Evolutionary conservation across 2,888 invertebrate species (phyloP), one percentile per base, ranked within the genome.

Genomic region (Drosophila affinis): DNA sequence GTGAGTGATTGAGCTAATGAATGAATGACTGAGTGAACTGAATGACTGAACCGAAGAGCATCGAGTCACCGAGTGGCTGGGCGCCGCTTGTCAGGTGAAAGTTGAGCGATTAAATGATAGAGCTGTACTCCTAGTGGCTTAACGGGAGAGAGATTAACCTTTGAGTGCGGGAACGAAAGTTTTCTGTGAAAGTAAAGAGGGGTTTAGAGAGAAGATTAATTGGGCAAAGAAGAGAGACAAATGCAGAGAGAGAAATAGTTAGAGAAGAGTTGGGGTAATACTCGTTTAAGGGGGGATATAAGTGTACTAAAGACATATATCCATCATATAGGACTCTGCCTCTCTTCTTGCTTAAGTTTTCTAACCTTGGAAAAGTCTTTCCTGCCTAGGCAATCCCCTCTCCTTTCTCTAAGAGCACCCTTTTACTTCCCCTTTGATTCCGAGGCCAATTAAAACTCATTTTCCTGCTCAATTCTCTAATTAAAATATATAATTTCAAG

Each of bases 41-140:
- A n/a, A n/a, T 32, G 32, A n/a, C 49, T 51, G 62, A 62, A 44
- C 10, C 10, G 32, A 45, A 32, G 52, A 67, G 69, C 69, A 46
- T 0, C 34, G 14, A 67, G 56, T 56, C 68, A 67, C 45, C 45
- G 49, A 64, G 39, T 21, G 12, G 14, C 67, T 5, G 4, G 4
- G 24, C 24, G 24, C 24, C 24, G 3, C 24, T 24, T 24, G 24
- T 24, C 4, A 67, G 65, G 65, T 67, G 64, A 65, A 65, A 65
- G 65, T 68, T 67, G 57, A 67, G 68, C 68, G 68, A 68, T 68
- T 67, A 68, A 68, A 57, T 29, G 57, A n/a, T 56, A 51, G 44
- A 46, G 57, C 68, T 57, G 57, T 57, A 2, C 51, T 51, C 34
- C 48, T 49, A 67, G 34, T 49, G 68, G 65, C 68, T 67, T 67